These are phyloP conservation scores for Pangasius larnaudii DNA, from an alignment of 2,797 vertebrate genomes.

Conservation along the genomic window DNA sequence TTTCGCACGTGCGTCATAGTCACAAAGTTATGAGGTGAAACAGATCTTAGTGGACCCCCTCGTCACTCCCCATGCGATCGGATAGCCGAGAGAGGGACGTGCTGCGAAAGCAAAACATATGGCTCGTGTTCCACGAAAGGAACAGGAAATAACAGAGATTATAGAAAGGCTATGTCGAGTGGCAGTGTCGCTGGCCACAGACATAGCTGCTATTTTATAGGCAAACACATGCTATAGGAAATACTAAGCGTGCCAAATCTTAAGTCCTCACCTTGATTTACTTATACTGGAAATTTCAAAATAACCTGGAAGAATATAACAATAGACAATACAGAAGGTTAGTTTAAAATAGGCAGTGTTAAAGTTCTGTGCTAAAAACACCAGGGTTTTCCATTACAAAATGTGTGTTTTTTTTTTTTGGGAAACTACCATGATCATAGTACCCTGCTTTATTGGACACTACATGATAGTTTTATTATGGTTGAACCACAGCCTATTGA, in stretches of 20 bases:
- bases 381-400: background rate
- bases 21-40: conserved; percentile 20
- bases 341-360: background rate
- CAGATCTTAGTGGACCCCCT: conserved; percentile 15
- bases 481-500: background rate
- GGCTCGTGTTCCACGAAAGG: conserved; percentile 11
- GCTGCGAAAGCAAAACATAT: conserved; percentile 37
- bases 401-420: background rate
- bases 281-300: background rate
- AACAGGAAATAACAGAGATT: conserved; percentile 52
- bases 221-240: background rate
- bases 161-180: background rate
- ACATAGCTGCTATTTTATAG: conserved; percentile 21
- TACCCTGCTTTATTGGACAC: background rate
- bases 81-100: background rate
- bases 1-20: conserved; percentile 24
- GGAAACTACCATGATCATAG: background rate
- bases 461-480: background rate
- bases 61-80: background rate
- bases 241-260: background rate
- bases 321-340: background rate
- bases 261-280: background rate
- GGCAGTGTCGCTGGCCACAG: conserved; percentile 17
- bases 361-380: background rate
- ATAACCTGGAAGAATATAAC: background rate